Base-by-base conservation (phyloP, 92 coral and sea anemone genomes). In the Phymanthus crucifer region DNA sequence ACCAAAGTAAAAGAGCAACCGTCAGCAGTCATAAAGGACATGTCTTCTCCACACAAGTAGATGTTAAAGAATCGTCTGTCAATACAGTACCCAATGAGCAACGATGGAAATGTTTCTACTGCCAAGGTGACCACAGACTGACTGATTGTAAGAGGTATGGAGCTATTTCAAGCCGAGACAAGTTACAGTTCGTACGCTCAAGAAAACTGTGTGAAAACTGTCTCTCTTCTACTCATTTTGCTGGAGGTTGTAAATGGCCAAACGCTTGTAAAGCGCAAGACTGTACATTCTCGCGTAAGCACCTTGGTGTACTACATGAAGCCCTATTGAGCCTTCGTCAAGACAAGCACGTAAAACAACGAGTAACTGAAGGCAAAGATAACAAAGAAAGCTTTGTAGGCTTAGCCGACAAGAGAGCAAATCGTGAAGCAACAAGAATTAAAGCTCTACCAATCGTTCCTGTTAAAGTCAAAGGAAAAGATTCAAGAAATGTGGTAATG, bases 141-240 rank as follows among this genome's bases (percentile, higher is more conserved):
- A 74, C 34, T 19, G 82, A 79, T 24, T 88, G 86, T 50, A 32
- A 36, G 18, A 69, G 38, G 34, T 81, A 67, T 69, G 29, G 40
- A 43, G 47, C 70, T 21, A 81, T 75, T 47, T 54, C 86, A 14
- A 77, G 87, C 47, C 58, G 33, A 82, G 87, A 87, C 18, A 71
- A 75, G 36, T 73, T 86, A 13, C 33, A 61, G 32, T 86, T 80
- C 45, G 78, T 81, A 1, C 82, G 82, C 6, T 32, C 40, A 24
- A 75, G 78, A 54, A 80, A 75, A 57, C 78, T 86, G 13, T 80
- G 90, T 54, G 90, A 80, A 56, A 86, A 86, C 40, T 86, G 90
- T 32, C 38, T 81, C 1, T 86, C 86, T 38, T 52, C 85, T 38
- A 76, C 79, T 3, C 86, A 81, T 76, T 86, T 75, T 64, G 76